phyloP scores from a whole-genome alignment of 2,888 invertebrate genomes.

The Crepidodera aurea region DNA sequence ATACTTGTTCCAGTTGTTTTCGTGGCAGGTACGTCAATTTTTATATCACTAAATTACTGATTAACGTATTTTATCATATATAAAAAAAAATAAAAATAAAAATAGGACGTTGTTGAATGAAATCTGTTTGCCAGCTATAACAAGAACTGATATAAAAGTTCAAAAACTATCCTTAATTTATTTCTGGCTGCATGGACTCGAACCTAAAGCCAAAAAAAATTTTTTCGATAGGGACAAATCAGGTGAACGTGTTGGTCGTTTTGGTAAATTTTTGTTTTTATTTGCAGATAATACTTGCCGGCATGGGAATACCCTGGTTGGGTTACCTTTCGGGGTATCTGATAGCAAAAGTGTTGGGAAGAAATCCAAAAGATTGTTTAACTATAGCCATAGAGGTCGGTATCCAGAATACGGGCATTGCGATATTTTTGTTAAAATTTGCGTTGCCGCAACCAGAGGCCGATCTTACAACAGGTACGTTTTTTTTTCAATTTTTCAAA shows the following conservation, averaged over 20 bases:
- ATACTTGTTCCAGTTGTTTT: conserved; percentile 87
- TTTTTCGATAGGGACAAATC: too few relatives aligned
- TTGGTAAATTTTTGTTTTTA: conserved; percentile 32
- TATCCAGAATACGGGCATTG: conserved; percentile 91
- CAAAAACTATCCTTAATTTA: too few relatives aligned
- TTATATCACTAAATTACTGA: too few relatives aligned
- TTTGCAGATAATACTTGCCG: conserved; percentile 80
- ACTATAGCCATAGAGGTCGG: conserved; percentile 94
- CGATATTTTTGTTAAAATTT: conserved; percentile 86
- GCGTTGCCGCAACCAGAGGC: conserved; percentile 85
- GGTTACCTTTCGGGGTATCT: conserved; percentile 78
- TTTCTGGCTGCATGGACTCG: too few relatives aligned
- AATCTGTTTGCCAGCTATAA: too few relatives aligned
- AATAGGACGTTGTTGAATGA: too few relatives aligned
- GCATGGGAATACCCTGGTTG: conserved; percentile 82
- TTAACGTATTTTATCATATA: too few relatives aligned
- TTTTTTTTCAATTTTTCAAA: neutral
- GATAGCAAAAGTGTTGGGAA: conserved; percentile 68
- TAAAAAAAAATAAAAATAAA: too few relatives aligned
- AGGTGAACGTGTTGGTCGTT: too few relatives aligned
- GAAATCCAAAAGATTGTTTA: conserved; percentile 73
- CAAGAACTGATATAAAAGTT: too few relatives aligned
- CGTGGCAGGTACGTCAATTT: conserved; percentile 80
- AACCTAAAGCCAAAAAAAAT: too few relatives aligned
- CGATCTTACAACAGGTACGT: conserved; percentile 83